Conservation (phyloP, 2,113 vertebrate genomes). For the Neoarius graeffei region DNA sequence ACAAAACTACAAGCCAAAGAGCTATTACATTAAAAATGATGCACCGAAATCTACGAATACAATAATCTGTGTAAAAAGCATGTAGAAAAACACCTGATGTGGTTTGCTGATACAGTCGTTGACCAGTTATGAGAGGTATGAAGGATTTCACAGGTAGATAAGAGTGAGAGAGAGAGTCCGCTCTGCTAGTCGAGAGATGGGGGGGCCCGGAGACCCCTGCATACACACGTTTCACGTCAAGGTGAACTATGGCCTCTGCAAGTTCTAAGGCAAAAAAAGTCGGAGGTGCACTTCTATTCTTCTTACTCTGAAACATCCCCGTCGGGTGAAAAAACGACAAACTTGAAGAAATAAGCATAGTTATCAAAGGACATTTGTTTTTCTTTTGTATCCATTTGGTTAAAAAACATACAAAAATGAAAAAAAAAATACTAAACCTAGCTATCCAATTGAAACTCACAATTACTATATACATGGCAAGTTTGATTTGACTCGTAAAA, state of each 20-base stretch:
- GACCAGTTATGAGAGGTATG: conserved; percentile 99
- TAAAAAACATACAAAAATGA: conserved; percentile 41
- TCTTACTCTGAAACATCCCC: conserved; percentile 84
- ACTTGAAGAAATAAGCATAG: conserved; percentile 61
- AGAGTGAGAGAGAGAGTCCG: conserved; percentile 90
- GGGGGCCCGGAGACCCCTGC: conserved; percentile 84
- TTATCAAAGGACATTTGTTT: conserved; percentile 54
- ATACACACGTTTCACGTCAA: conserved; percentile 98
- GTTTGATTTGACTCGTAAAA: conserved; percentile 60
- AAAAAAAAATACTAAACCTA: conserved; percentile 55
- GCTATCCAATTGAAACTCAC: conserved; percentile 60
- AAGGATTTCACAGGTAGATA: conserved; percentile 99
- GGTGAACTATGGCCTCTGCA: conserved; percentile 98
- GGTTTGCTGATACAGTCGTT: conserved; percentile 99
- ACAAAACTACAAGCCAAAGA: conserved; percentile 84
- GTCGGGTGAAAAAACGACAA: conserved; percentile 59
- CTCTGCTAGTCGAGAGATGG: conserved; percentile 85
- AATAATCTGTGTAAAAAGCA: conserved; percentile 99
- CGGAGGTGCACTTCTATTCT: conserved; percentile 91
- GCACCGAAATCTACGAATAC: conserved; percentile 93
- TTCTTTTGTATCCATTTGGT: conserved; percentile 52
- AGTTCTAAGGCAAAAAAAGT: conserved; percentile 95
- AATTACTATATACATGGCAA: conserved; percentile 67
- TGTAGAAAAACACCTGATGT: conserved; percentile 99
- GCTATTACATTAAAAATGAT: conserved; percentile 98